Percentiles rank a stretch among this genome's conserved stretches.
Conservation (phyloP, 2,113 vertebrate species). For the Xenopus borealis region DNA sequence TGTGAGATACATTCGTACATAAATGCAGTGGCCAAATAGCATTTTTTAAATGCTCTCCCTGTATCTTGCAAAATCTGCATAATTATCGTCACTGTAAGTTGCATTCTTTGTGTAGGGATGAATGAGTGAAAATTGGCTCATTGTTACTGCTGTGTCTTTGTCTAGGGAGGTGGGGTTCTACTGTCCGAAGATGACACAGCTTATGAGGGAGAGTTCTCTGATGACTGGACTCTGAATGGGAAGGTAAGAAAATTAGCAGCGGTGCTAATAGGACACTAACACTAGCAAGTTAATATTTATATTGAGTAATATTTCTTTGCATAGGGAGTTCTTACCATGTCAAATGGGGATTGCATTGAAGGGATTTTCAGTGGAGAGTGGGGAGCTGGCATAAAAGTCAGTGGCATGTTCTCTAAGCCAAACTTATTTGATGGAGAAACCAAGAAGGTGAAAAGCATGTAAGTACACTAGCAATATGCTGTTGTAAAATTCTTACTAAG, state of each 20-base stretch:
- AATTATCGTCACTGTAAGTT: neutral
- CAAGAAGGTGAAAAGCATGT: conserved; percentile 79
- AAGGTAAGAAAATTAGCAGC: conserved; percentile 70
- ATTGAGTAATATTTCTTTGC: too few species aligned
- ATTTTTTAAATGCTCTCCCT: too few species aligned
- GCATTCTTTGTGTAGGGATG: too few species aligned
- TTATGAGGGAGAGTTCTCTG: conserved; percentile 94
- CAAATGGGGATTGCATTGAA: conserved; percentile 92
- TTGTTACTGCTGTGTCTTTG: neutral
- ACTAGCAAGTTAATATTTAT: neutral
- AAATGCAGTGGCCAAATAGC: too few species aligned
- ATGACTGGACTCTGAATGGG: conserved; percentile 93
- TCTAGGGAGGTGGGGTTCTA: conserved; percentile 86
- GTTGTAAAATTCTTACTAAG: too few species aligned
- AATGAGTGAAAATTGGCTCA: too few species aligned
- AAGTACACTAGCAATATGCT: conserved; percentile 55
- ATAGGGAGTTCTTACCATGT: conserved; percentile 86
- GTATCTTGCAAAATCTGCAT: neutral
- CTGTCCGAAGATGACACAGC: conserved; percentile 94
- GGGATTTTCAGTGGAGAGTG: conserved; percentile 90
- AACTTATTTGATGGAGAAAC: conserved; percentile 87
- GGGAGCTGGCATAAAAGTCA: conserved; percentile 92
- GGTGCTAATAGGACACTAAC: too few species aligned
- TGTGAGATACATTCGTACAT: too few species aligned
- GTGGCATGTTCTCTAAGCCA: conserved; percentile 90